These are phyloP conservation scores for Lamellibrachia luymesi DNA, from an alignment of 1,140 invertebrate species.

Conservation along the genomic window DNA sequence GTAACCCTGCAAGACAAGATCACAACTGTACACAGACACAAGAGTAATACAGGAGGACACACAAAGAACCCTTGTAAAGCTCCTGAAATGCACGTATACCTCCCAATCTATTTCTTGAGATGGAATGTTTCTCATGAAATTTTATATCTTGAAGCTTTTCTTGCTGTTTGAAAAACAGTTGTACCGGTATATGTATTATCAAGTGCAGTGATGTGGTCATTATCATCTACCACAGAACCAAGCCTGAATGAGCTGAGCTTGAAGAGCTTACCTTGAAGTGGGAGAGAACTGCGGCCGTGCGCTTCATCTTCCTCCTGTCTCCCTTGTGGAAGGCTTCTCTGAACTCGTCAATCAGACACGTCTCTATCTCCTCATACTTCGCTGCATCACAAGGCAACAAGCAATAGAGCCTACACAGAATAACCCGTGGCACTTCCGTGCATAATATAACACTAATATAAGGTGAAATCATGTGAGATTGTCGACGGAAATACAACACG, in stretches of 20 bases:
- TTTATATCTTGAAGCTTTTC: no score
- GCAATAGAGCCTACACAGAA: not conserved
- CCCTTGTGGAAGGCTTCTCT: constrained; percentile 77
- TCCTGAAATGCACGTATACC: no score
- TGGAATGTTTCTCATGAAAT: no score
- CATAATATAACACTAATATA: no score
- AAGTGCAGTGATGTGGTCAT: not conserved
- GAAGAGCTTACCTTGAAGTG: constrained; percentile 77
- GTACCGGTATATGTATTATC: not conserved
- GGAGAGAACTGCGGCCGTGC: constrained; percentile 84
- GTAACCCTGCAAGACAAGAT: constrained; percentile 67
- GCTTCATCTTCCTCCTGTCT: constrained; percentile 87
- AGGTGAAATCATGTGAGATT: no score
- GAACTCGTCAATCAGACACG: constrained; percentile 92
- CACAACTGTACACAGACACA: not conserved
- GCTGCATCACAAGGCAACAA: constrained; percentile 45
- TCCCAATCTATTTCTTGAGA: no score
- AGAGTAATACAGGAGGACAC: not conserved
- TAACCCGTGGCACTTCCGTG: no score
- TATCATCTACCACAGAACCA: not conserved
- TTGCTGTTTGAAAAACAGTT: no score
- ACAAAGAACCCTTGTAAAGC: not conserved
- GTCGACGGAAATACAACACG: no score
- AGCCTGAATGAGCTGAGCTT: not conserved
- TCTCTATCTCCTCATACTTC: constrained; percentile 96